Evolutionary conservation across 2,797 vertebrate genomes (phyloP).

Genomic region (Halcyon leucocephala): DNA sequence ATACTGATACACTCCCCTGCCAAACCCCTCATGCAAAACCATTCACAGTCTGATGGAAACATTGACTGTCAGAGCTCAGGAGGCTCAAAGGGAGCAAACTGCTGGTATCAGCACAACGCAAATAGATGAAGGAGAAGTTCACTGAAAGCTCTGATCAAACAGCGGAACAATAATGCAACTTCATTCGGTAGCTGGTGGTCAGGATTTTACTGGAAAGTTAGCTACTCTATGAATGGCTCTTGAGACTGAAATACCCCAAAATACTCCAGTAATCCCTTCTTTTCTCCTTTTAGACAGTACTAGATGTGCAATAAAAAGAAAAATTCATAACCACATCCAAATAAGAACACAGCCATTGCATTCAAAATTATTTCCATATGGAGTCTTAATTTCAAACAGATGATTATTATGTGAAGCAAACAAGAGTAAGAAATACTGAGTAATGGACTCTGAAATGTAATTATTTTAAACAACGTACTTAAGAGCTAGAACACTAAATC

Average conservation of each 20-base stretch:
- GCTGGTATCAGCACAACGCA: background rate
- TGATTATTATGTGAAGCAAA: background rate
- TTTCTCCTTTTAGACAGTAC: background rate
- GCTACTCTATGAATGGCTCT: background rate
- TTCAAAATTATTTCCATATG: background rate
- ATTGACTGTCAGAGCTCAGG: background rate
- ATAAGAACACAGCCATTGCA: background rate
- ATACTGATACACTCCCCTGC: background rate
- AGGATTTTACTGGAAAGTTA: background rate
- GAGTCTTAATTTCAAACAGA: constrained; percentile 6
- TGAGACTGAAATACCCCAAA: background rate
- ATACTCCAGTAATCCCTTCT: background rate
- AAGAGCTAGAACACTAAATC: background rate
- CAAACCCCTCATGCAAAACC: background rate
- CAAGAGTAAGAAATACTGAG: background rate
- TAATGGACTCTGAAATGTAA: background rate
- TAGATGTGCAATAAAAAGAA: background rate
- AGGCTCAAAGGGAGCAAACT: background rate
- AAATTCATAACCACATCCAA: background rate
- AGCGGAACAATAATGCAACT: background rate
- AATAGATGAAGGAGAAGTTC: background rate
- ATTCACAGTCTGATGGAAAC: background rate
- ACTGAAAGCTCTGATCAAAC: background rate
- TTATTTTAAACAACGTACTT: background rate
- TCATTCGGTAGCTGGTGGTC: background rate